Evolutionary conservation across 2,797 vertebrate genomes (phyloP).

Genomic region (Etheostoma nigrum): DNA sequence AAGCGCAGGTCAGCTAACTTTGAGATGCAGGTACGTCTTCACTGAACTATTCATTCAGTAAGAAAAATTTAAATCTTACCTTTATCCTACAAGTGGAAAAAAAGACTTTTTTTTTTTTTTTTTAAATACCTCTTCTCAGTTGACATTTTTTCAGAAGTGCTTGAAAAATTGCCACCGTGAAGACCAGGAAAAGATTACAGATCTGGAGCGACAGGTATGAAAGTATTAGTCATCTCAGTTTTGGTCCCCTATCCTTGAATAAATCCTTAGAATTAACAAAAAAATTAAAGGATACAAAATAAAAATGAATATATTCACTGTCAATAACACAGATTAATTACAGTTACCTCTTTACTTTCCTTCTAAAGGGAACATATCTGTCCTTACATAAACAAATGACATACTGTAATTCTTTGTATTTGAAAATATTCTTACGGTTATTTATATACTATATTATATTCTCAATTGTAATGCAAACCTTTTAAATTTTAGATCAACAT

Average conservation of each 20-base stretch:
- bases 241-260: not conserved
- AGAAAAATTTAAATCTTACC: not conserved
- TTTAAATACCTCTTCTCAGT: constrained; percentile 68
- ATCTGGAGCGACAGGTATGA: constrained; percentile 89
- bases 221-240: not conserved
- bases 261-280: constrained; percentile 8
- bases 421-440: not conserved
- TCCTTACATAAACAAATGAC: not conserved
- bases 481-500: constrained; percentile 82
- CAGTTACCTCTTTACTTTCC: not conserved
- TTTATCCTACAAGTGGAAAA: not conserved
- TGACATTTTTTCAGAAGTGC: constrained; percentile 81
- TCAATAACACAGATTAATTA: constrained; percentile 12
- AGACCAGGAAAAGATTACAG: constrained; percentile 81
- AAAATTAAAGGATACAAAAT: not conserved
- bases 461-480: constrained; percentile 5
- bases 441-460: not conserved
- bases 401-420: not conserved
- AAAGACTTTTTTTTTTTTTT: not conserved
- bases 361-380: not conserved
- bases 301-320: not conserved
- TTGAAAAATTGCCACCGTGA: constrained; percentile 83
- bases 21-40: constrained; percentile 82
- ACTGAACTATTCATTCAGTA: not conserved
- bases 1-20: constrained; percentile 79